Base-by-base conservation (phyloP, 2,888 invertebrate genomes). In the Andrena minutula region DNA sequence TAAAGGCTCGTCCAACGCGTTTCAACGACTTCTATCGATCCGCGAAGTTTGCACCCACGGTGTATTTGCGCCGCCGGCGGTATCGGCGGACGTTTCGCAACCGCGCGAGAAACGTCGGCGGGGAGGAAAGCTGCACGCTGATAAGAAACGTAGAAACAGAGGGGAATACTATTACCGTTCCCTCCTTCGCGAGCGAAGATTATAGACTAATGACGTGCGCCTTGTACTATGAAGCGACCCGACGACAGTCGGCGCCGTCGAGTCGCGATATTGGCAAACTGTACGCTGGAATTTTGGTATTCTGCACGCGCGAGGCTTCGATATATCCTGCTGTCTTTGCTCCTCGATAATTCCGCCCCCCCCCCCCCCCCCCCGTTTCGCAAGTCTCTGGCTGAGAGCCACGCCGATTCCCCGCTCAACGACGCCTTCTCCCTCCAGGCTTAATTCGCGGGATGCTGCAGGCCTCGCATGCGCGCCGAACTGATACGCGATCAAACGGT, bases 191-290 rank as follows among this genome's bases (percentile, higher is more conserved):
- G 41, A 58, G 47, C 28, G 41, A 47, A 16, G 41, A 61, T 51
- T 73, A 77, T 23, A 47, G 69, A 75, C n/a, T 64, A 63, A 75
- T 30, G 35, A 49, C 61, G 60, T 23, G 35, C 69, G 75, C 64
- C 41, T 64, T 75, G 75, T 69, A 79, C 69, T 79, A 64, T 65
- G 73, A 60, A 72, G 23, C 20, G 26, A 75, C 49, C 32, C 68
- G 28, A 4, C 35, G 30, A 64, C 26, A 10, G 12, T 73, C 32
- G n/a, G 32, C 47, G 2, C 47, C 35, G 35, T 5, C 47, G 41
- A 51, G 26, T 32, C 23, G 6, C 16, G 49, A 10, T n/a, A 30
- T 23, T 10, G 61, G 61, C 30, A 63, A 63, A 63, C 20, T 51
- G 7, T 51, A 51, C 20, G n/a, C 51, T 20, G 51, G 20, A 20